phyloP scores from a whole-genome alignment of 2,888 invertebrate species.

The Zele albiditarsus region DNA sequence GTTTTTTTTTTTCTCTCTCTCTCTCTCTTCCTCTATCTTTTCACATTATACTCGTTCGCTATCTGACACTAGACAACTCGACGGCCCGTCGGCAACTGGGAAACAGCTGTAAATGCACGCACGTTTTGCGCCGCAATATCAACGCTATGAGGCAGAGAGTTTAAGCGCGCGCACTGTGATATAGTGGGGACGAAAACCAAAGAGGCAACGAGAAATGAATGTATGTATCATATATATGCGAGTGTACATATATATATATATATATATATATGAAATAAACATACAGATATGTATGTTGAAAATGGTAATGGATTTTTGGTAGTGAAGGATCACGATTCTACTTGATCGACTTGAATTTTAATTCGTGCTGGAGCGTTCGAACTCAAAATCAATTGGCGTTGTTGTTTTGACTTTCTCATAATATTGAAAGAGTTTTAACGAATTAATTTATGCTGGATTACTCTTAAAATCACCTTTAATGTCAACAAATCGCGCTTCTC shows the following conservation, averaged over 20 bases:
- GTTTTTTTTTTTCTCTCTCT: neutral
- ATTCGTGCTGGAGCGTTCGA: too few relatives aligned
- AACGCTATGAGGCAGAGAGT: neutral
- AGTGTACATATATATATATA: neutral
- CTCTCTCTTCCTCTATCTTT: neutral
- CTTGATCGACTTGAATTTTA: too few relatives aligned
- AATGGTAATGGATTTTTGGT: neutral
- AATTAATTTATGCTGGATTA: too few relatives aligned
- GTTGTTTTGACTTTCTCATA: too few relatives aligned
- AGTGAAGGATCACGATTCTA: neutral
- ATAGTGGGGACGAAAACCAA: slow-evolving; percentile 26
- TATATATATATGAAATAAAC: neutral
- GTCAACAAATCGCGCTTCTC: too few relatives aligned
- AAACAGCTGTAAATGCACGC: slow-evolving; percentile 64
- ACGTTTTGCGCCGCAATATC: slow-evolving; percentile 55
- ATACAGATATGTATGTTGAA: too few relatives aligned
- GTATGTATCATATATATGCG: neutral
- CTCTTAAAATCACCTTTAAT: too few relatives aligned
- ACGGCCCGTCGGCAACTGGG: slow-evolving; percentile 60
- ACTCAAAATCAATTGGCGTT: too few relatives aligned
- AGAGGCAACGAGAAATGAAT: neutral
- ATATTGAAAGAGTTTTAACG: too few relatives aligned
- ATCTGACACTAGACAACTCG: slow-evolving; percentile 48
- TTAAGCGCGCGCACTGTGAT: neutral
- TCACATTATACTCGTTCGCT: slow-evolving; percentile 1